Evolutionary conservation across 2,888 invertebrate species (phyloP), one percentile per base, ranked within the genome.

Genomic region (Anaspis maculata): DNA sequence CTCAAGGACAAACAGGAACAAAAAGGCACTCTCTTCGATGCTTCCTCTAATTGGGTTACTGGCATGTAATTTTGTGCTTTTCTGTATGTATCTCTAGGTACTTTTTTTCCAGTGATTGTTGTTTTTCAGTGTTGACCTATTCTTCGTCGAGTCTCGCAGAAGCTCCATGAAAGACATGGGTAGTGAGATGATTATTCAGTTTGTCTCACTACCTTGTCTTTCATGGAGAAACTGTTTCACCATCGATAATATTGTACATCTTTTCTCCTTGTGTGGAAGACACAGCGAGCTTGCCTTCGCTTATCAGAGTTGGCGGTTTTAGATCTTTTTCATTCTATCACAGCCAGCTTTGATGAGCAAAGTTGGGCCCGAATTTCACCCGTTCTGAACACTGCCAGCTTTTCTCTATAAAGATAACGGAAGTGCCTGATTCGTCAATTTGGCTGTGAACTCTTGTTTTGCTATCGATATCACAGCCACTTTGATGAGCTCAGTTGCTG

Each of bases 171-270:
- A 91, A 92, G 91, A 92, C 92, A 86, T 86, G 88, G 85, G 91
- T 92, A 90, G 89, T 85, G 92, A 92, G 91, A 91, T 91, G 91
- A 71, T 71, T 67, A 67, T 70, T 65, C 64, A 61, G 67, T 70
- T 73, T 77, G 76, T 81, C 91, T 92, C 89, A 88, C 91, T 92
- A 89, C 86, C 87, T 87, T 92, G 92, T 92, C 91, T 91, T 92
- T 92, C 91, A 88, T 86, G 86, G 60, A 74, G 81, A 72, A 70
- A 41, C 49, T 53, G 55, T 39, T 21, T 2, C 14, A 23, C 28
- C 26, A 15, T 30, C 13, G 29, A 13, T 9, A 14, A 3, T 16
- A 6, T 26, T 26, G 12, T 25, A 13, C 9, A 25, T 25, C 3
- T 3, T n/a, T 13, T 12, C 15, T 27, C 25, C 10, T 10, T 25